Base-by-base conservation (phyloP, 2,113 vertebrate species). In the Pteropus alecto region DNA sequence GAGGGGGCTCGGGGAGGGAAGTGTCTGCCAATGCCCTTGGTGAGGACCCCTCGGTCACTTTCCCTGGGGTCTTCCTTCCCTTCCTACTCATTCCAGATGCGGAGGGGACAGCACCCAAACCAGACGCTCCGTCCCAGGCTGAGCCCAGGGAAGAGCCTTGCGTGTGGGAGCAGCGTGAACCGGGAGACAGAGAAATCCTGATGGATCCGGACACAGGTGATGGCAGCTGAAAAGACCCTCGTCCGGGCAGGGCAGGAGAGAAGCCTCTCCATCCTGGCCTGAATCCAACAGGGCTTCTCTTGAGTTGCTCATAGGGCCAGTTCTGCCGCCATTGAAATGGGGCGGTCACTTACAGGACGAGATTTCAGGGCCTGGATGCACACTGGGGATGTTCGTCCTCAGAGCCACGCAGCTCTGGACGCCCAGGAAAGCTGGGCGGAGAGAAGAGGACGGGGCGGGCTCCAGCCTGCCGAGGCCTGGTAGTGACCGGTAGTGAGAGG, bases 101-200 rank as follows among this genome's bases (percentile, higher is more conserved):
- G 0, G 98, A 99, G 0, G 93, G 97, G 7, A 84, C 98, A 0
- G 74, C 96, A 10, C 84, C 98, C 89, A 98, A 98, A 14, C 96
- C 97, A 0, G 98, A 98, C 21, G 83, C 38, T 0, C 98, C 98
- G 0, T 92, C 98, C n/a, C 98, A 98, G 56, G 48, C 56, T 0
- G 98, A 98, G 92, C 98, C 98, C 0, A 95, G 96, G 33, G 98
- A 98, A 2, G 98, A 97, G 0, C 97, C 98, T 7, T 98, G 98
- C 0, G 38, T 98, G 71, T 98, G 98, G 90, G 98, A 98, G 90
- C 98, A 91, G 0, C 98, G 98, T 19, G 97, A 98, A 81, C 97
- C 98, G 0, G 98, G 99, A 6, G 99, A 98, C 19, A 98, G 98
- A 87, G 98, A 98, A 10, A 14, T 96, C 96, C 77, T 98, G 7